Evolutionary conservation across 2,797 vertebrate genomes (phyloP).

Genomic region (Pipistrellus pipistrellus): DNA sequence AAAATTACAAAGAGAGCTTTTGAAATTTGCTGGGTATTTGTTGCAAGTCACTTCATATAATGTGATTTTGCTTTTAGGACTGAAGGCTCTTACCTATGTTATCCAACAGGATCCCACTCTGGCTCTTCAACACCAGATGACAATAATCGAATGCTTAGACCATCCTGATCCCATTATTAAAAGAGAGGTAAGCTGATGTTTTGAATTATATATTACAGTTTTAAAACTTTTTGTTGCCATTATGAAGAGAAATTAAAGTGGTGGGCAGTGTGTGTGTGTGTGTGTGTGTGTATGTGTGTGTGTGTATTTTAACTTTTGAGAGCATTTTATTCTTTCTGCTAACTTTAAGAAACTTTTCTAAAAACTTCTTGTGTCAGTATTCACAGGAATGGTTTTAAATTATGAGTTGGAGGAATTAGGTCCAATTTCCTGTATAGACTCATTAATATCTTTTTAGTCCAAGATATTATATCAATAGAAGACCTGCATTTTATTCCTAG

Average conservation of each 20-base stretch:
- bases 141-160: conserved; percentile 98
- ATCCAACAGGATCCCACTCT: conserved; percentile 97
- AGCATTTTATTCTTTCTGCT: conserved; percentile 59
- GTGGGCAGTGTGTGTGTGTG: background rate
- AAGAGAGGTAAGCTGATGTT: conserved; percentile 92
- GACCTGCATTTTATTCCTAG: conserved; percentile 8
- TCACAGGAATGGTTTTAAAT: conserved; percentile 42
- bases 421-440: conserved; percentile 6
- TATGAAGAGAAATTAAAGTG: conserved; percentile 40
- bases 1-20: conserved; percentile 30
- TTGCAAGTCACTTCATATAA: conserved; percentile 56
- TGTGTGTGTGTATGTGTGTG: background rate
- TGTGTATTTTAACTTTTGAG: conserved; percentile 60
- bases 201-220: conserved; percentile 37
- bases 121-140: conserved; percentile 98
- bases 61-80: conserved; percentile 87
- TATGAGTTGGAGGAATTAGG: conserved; percentile 3
- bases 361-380: conserved; percentile 3
- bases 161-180: conserved; percentile 97
- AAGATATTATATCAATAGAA: conserved; percentile 17
- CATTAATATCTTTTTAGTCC: conserved; percentile 14
- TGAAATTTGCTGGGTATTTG: conserved; percentile 59
- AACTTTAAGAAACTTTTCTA: conserved; percentile 59
- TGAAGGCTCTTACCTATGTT: conserved; percentile 96
- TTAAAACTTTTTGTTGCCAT: conserved; percentile 45